These are phyloP conservation scores for Tetramorium bicarinatum DNA, from an alignment of 2,888 invertebrate genomes.

Conservation along the genomic window DNA sequence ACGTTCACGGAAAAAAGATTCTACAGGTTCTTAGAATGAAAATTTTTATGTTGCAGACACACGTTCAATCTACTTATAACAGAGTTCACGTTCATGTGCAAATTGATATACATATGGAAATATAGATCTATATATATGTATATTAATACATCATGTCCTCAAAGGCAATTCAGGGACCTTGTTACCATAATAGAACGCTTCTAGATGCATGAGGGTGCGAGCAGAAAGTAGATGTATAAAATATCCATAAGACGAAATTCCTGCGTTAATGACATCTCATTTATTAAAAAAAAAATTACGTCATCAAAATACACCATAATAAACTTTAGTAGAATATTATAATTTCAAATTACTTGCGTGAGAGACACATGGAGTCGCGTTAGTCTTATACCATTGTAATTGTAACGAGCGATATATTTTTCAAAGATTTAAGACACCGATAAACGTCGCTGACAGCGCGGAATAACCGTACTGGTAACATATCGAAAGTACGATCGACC, in stretches of 20 bases:
- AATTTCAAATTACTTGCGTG: background rate
- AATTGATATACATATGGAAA: slow-evolving; percentile 19
- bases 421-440: background rate
- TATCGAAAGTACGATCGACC: slow-evolving; percentile 23
- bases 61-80: background rate
- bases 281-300: background rate
- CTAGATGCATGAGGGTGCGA: background rate
- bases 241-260: background rate
- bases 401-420: background rate
- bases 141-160: background rate
- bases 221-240: background rate
- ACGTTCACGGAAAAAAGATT: background rate
- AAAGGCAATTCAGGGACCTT: background rate
- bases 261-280: background rate
- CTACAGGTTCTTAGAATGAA: background rate
- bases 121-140: background rate
- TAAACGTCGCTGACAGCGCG: background rate
- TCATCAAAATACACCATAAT: background rate
- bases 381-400: background rate
- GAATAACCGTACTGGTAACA: background rate
- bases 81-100: slow-evolving; percentile 18
- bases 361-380: background rate
- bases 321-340: no score
- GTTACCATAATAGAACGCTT: slow-evolving; percentile 18
- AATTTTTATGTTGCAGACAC: background rate